These are phyloP conservation scores for Melitaea athalia DNA, from an alignment of 2,888 invertebrate species.

Conservation along the genomic window DNA sequence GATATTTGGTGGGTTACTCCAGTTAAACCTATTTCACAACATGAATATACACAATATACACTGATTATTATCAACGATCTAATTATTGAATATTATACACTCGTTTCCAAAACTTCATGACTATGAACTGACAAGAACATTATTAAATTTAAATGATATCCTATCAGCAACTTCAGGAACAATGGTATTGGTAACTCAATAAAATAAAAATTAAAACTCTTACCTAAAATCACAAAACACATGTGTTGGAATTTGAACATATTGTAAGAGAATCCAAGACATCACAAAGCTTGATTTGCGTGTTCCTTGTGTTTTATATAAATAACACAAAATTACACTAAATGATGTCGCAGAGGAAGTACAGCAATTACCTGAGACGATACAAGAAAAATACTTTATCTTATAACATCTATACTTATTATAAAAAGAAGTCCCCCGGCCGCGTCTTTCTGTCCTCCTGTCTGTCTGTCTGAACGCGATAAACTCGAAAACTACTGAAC, in stretches of 20 bases:
- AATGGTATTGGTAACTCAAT: background rate
- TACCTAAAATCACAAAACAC: slow-evolving; percentile 58
- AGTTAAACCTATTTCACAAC: slow-evolving; percentile 16
- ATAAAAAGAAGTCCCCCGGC: no score
- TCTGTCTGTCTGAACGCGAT: no score
- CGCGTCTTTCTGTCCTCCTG: no score
- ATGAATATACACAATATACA: no score
- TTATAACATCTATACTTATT: slow-evolving; percentile 24
- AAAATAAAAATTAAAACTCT: slow-evolving; percentile 40
- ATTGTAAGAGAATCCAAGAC: slow-evolving; percentile 47
- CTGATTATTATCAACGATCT: no score
- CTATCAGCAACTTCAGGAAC: no score
- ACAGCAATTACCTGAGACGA: slow-evolving; percentile 58
- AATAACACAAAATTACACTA: slow-evolving; percentile 71
- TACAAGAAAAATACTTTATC: slow-evolving; percentile 32
- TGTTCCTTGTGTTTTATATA: slow-evolving; percentile 68
- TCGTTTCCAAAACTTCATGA: no score
- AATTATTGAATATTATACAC: no score
- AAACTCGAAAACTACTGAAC: no score
- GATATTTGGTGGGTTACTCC: slow-evolving; percentile 38
- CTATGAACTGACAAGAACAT: no score
- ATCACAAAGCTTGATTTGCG: slow-evolving; percentile 55
- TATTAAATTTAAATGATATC: no score
- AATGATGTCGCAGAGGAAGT: slow-evolving; percentile 73
- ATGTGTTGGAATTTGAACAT: slow-evolving; percentile 54